A percentile compares a stretch with the other conserved stretches of the same genome.
Conservation (phyloP, 2,888 invertebrate genomes). For the Melieria omissa region DNA sequence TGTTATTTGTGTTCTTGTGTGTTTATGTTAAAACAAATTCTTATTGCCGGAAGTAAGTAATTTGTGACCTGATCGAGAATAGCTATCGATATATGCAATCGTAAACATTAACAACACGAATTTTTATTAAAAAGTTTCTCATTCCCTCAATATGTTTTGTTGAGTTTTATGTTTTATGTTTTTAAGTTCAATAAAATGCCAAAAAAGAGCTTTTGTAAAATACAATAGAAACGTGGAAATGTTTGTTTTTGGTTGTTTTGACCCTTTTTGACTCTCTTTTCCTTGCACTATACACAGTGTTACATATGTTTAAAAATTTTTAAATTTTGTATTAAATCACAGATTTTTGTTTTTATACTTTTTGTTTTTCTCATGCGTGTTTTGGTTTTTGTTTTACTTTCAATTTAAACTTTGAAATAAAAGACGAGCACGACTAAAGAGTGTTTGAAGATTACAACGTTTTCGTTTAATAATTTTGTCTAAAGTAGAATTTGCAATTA, state of each 20-base stretch:
- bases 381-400: no score
- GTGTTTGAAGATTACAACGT: constrained; percentile 47
- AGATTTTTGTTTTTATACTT: constrained; percentile 57
- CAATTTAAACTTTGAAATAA: constrained; percentile 60
- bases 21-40: constrained; percentile 44
- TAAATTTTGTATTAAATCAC: constrained; percentile 66
- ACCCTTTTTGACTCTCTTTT: constrained; percentile 6
- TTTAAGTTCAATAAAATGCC: constrained; percentile 35
- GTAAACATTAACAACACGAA: constrained; percentile 47
- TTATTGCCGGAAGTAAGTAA: constrained; percentile 31
- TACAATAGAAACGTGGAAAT: constrained; percentile 6
- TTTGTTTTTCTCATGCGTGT: constrained; percentile 44
- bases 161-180: constrained; percentile 37
- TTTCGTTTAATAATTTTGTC: constrained; percentile 57
- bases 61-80: neutral
- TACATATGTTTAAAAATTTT: constrained; percentile 62
- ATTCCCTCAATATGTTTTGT: constrained; percentile 26
- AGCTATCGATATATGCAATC: constrained; percentile 28
- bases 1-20: constrained; percentile 23
- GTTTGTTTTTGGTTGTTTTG: constrained; percentile 8
- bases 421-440: constrained; percentile 58
- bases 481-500: constrained; percentile 60
- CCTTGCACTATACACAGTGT: constrained; percentile 40
- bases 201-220: constrained; percentile 12
- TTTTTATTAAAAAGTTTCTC: constrained; percentile 22